phyloP scores from a whole-genome alignment of 2,113 vertebrate genomes.

The Oryzias woworae region DNA sequence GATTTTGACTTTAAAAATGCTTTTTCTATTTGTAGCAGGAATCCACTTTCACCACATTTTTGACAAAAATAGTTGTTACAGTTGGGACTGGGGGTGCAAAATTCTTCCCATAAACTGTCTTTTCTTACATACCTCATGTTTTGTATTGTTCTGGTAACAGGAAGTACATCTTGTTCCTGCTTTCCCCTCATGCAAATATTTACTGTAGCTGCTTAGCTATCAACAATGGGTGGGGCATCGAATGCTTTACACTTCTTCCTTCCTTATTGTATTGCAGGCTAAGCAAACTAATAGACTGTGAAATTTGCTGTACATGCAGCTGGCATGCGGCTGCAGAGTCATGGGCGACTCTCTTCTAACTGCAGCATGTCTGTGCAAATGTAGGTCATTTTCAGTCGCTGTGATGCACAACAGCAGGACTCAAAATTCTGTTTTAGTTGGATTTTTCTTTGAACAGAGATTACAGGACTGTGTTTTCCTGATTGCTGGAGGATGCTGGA shows the following conservation, averaged over 20 bases:
- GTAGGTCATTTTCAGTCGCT: background rate
- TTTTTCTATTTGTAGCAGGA: no score
- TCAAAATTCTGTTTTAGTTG: constrained; percentile 8
- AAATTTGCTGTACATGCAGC: constrained; percentile 19
- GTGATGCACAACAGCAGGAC: background rate
- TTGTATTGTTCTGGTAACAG: constrained; percentile 57
- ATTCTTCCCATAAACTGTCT: background rate
- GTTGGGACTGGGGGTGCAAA: background rate
- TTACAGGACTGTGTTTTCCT: no score
- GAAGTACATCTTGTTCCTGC: constrained; percentile 74
- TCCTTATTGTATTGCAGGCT: constrained; percentile 39
- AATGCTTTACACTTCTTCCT: constrained; percentile 47
- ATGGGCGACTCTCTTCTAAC: constrained; percentile 8
- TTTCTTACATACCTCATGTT: constrained; percentile 11
- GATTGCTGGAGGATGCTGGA: no score
- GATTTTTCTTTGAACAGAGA: background rate
- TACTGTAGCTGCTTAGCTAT: constrained; percentile 67
- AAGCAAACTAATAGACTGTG: constrained; percentile 5
- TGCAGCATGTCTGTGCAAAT: constrained; percentile 1
- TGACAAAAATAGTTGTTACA: no score
- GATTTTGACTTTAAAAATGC: no score
- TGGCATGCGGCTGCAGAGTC: background rate
- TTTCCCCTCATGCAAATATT: constrained; percentile 72
- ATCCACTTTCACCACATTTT: no score
- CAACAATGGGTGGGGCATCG: constrained; percentile 43